Base-by-base conservation (phyloP, 2,113 vertebrate genomes). In the Nettapus auritus region DNA sequence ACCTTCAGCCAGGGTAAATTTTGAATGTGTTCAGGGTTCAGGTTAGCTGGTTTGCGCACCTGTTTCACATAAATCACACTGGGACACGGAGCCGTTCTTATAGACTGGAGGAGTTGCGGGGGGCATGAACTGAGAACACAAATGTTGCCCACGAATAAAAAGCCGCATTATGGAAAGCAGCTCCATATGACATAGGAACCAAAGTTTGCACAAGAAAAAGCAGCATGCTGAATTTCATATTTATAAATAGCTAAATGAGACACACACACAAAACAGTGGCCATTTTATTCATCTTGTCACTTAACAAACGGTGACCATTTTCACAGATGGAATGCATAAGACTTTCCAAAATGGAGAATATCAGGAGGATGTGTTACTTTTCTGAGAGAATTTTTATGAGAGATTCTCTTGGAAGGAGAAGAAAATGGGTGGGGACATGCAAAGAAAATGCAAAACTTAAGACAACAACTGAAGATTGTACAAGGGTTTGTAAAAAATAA, bases 131-230 rank as follows among this genome's bases (percentile, higher is more conserved):
- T 66, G 53, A 92, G 69, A 96, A 82, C 69, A 89, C 34, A 90
- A 88, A 79, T 19, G 62, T 31, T 92, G 76, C 17, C 53, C 69
- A 14, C 55, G 18, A 29, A 60, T 80, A 83, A 88, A 20, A 33
- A 85, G 36, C 11, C 42, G 31, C 20, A 4, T 93, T 75, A 74
- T 55, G 86, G 53, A 88, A 93, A 76, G 46, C 40, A 90, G 52
- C 44, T 91, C 81, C 68, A n/a, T 38, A 48, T 44, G 70, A 82
- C 38, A 71, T 40, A 79, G 57, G 96, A 97, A 98, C 94, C 97
- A 97, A 97, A 96, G 93, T 95, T 83, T 97, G 92, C 94, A 92
- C 93, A 94, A 79, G 83, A 95, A 97, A 97, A 96, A 95, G 38
- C 57, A 94, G 82, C 85, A 96, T 96, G 88, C 94, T 96, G 88